Evolutionary conservation across 92 coral and sea anemone species (phyloP).

Genomic region (Palythoa caribaeorum): DNA sequence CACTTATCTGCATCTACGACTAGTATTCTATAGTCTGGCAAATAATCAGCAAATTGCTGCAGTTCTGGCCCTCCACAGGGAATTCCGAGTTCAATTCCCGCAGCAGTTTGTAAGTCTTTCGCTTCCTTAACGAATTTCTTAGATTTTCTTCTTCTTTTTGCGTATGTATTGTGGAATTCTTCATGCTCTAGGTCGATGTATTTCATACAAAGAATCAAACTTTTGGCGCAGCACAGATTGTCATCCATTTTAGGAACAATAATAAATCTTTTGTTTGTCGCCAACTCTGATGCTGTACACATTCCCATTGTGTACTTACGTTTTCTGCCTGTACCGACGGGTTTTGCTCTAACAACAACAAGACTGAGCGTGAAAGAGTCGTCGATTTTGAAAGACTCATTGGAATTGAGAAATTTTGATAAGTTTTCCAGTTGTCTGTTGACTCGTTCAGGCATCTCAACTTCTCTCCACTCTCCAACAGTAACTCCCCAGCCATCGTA

Average conservation of each 20-base stretch:
- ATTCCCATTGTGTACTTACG: neutral
- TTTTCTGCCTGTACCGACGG: neutral
- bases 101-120: neutral
- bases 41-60: neutral
- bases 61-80: slow-evolving; percentile 11
- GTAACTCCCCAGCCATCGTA: neutral
- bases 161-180: neutral
- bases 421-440: neutral
- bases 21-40: slow-evolving; percentile 1
- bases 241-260: neutral
- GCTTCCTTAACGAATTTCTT: neutral
- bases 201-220: no score
- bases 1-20: slow-evolving; percentile 5
- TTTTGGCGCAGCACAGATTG: neutral
- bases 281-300: neutral
- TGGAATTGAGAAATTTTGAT: neutral
- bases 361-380: neutral
- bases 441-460: neutral
- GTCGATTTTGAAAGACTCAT: neutral
- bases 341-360: neutral
- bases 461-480: neutral
- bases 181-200: neutral
- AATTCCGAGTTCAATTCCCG: neutral
- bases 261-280: no score
- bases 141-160: neutral